Percentiles rank a stretch among this genome's conserved stretches.
Conservation (phyloP, 2,797 vertebrate species). For the Rhinichthys osculus region DNA sequence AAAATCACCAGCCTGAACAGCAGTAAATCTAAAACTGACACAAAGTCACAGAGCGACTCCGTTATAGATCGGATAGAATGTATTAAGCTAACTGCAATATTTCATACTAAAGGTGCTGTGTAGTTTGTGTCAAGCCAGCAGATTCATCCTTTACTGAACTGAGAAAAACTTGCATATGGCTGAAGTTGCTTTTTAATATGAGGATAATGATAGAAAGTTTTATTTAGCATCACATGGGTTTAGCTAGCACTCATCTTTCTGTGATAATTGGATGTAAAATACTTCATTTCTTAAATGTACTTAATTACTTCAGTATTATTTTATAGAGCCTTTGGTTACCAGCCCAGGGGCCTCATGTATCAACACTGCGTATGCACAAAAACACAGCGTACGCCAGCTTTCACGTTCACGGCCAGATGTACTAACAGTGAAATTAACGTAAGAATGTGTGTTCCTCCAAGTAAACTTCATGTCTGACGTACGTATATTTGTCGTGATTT, state of each 20-base stretch:
- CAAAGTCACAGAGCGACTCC: conserved; percentile 36
- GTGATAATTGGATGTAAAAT: neutral
- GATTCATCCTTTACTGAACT: conserved; percentile 30
- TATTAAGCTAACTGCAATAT: conserved; percentile 50
- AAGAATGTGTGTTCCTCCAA: no score
- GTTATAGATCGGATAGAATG: conserved; percentile 39
- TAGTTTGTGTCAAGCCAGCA: conserved; percentile 49
- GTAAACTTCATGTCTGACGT: no score
- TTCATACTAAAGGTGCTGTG: conserved; percentile 46
- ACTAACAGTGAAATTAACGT: no score
- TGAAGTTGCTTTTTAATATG: conserved; percentile 17
- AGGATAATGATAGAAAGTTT: neutral
- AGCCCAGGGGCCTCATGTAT: no score
- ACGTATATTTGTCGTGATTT: no score
- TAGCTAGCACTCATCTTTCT: neutral
- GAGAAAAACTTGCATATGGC: neutral
- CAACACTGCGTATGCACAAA: no score
- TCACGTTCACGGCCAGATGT: no score
- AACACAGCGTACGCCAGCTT: no score
- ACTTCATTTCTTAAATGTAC: neutral
- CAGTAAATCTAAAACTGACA: conserved; percentile 44
- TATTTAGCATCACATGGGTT: neutral
- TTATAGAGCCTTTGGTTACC: neutral
- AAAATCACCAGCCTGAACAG: conserved; percentile 35
- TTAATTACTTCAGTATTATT: neutral